phyloP scores from a whole-genome alignment of 1,140 invertebrate genomes.

The Ceratina calcarata region DNA sequence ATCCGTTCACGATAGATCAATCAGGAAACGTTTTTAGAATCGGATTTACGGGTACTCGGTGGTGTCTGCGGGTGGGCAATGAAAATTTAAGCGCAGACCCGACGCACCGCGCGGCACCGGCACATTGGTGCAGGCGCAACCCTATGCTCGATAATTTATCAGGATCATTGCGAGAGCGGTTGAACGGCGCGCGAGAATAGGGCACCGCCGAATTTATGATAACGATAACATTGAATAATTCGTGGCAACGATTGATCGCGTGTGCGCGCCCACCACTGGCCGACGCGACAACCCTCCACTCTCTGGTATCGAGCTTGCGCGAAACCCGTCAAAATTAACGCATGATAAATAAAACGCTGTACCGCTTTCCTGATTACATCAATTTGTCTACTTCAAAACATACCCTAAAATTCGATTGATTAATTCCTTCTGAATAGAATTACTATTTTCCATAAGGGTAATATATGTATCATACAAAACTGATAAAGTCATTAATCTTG shows the following conservation, averaged over 20 bases:
- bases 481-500: no score
- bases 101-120: no score
- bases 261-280: conserved; percentile 11
- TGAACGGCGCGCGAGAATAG: conserved; percentile 45
- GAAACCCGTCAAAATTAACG: conserved; percentile 24
- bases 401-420: no score
- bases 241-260: conserved; percentile 60
- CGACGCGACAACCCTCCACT: conserved; percentile 13
- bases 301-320: neutral
- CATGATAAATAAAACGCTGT: conserved; percentile 26
- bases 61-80: neutral
- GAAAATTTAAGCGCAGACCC: conserved; percentile 59
- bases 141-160: conserved; percentile 61
- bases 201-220: conserved; percentile 62
- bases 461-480: no score
- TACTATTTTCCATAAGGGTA: no score
- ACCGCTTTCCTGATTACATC: conserved; percentile 1
- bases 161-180: conserved; percentile 57
- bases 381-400: no score
- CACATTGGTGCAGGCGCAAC: conserved; percentile 39
- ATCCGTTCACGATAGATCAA: conserved; percentile 41
- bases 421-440: no score
- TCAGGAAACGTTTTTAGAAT: conserved; percentile 48
- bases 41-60: conserved; percentile 32
- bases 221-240: conserved; percentile 69